Evolutionary conservation across 2,888 invertebrate species (phyloP).

Genomic region (Dynastes grantii): DNA sequence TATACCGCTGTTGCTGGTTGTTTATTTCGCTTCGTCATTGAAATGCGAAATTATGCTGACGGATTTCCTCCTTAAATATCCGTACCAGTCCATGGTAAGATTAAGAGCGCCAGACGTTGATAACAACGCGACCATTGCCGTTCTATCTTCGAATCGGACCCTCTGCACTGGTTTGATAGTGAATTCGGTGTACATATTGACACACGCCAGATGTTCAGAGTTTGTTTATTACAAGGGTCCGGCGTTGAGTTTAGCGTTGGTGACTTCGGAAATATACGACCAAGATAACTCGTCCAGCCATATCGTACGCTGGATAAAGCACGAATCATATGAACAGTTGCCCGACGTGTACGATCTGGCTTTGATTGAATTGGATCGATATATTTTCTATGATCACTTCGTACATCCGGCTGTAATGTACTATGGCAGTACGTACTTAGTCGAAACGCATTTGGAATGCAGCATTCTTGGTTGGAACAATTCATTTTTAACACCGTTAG

Average conservation of each 20-base stretch:
- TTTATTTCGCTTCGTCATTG: not conserved
- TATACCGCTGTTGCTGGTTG: not conserved
- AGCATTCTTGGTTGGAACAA: conserved; percentile 34
- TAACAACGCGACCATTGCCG: not conserved
- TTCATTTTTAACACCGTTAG: not conserved
- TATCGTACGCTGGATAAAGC: conserved; percentile 34
- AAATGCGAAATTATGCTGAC: not conserved
- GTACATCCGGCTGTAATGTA: conserved; percentile 40
- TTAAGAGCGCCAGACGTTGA: conserved; percentile 8
- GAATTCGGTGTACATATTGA: conserved; percentile 46
- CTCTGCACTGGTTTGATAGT: conserved; percentile 45
- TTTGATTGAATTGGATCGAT: conserved; percentile 16
- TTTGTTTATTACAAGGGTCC: not conserved
- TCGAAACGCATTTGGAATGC: conserved; percentile 20
- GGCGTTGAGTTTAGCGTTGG: not conserved
- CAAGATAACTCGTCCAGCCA: conserved; percentile 2
- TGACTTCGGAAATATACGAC: conserved; percentile 9
- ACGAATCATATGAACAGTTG: conserved; percentile 8
- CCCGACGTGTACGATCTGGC: conserved; percentile 38
- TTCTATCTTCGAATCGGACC: not conserved
- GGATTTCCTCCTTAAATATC: conserved; percentile 40
- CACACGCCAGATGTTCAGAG: conserved; percentile 38
- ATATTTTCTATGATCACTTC: conserved; percentile 22
- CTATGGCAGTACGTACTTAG: conserved; percentile 24
- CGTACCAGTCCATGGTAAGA: conserved; percentile 44